Percentiles rank a stretch among this genome's conserved stretches.
phyloP scores from a whole-genome alignment of 2,888 invertebrate species.

The Rhimphoctona megacephalus region DNA sequence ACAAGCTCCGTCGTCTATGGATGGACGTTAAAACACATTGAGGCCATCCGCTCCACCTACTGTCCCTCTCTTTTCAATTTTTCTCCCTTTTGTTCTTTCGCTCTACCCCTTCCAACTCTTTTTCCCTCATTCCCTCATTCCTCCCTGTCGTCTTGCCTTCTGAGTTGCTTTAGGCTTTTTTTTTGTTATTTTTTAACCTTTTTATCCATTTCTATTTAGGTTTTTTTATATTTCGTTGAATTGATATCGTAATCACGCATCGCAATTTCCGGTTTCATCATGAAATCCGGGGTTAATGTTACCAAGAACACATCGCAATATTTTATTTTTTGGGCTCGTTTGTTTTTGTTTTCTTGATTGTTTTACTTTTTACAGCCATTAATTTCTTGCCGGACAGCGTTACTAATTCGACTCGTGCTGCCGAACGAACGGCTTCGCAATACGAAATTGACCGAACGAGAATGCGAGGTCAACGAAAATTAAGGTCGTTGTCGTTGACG shows the following conservation, averaged over 20 bases:
- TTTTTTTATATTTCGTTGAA: not conserved
- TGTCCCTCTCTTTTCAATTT: slow-evolving; percentile 58
- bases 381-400: slow-evolving; percentile 36
- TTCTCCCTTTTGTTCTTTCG: not conserved
- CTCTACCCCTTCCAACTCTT: not conserved
- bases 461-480: slow-evolving; percentile 63
- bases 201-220: not conserved
- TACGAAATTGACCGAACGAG: slow-evolving; percentile 65
- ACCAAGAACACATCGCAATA: not conserved
- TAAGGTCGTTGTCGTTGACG: slow-evolving; percentile 65
- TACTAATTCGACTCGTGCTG: slow-evolving; percentile 55
- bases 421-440: slow-evolving; percentile 59
- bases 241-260: slow-evolving; percentile 15
- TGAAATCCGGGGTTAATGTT: slow-evolving; percentile 16
- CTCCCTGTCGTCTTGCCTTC: not conserved
- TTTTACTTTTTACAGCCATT: slow-evolving; percentile 21
- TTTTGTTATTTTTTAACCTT: not conserved
- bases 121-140: not conserved
- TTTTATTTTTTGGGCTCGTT: not conserved
- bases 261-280: slow-evolving; percentile 33
- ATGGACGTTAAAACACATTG: slow-evolving; percentile 74
- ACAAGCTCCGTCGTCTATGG: slow-evolving; percentile 69
- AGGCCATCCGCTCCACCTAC: slow-evolving; percentile 75
- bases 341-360: not conserved
- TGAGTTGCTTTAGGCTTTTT: slow-evolving; percentile 3